phyloP scores from a whole-genome alignment of 2,888 invertebrate genomes.

The Galerucella nymphaeae region DNA sequence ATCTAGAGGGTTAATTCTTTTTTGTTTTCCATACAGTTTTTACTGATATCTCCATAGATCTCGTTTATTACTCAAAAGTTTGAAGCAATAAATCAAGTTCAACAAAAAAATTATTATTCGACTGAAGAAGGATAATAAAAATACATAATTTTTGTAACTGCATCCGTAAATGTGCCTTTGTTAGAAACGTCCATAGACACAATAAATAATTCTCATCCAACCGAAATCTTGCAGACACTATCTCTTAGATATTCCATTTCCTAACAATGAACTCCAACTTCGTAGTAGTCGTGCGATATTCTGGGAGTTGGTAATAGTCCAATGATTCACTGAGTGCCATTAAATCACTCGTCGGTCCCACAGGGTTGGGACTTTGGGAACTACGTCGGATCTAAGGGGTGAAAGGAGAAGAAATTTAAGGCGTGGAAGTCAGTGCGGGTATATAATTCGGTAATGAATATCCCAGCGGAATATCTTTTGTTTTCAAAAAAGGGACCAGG shows the following conservation, averaged over 20 bases:
- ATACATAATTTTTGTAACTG: neutral
- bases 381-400: slow-evolving; percentile 2
- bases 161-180: slow-evolving; percentile 7
- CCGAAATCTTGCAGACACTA: slow-evolving; percentile 28
- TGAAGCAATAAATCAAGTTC: too few species aligned
- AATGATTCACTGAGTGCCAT: slow-evolving; percentile 31
- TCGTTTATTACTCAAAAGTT: neutral
- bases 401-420: slow-evolving; percentile 14
- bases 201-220: slow-evolving; percentile 23
- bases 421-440: slow-evolving; percentile 15
- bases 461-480: slow-evolving; percentile 19
- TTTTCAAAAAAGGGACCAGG: slow-evolving; percentile 12
- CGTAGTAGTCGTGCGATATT: slow-evolving; percentile 21
- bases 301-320: slow-evolving; percentile 28
- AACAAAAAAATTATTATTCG: too few species aligned
- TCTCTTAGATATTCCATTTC: slow-evolving; percentile 32
- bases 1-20: too few species aligned
- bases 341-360: slow-evolving; percentile 27
- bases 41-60: neutral
- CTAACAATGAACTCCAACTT: slow-evolving; percentile 27
- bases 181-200: slow-evolving; percentile 9
- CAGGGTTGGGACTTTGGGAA: slow-evolving; percentile 7
- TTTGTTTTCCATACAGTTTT: too few species aligned
- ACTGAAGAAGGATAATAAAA: neutral
- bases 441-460: slow-evolving; percentile 33